Base-by-base conservation (phyloP, 1,140 invertebrate species). In the Listronotus oregonensis region DNA sequence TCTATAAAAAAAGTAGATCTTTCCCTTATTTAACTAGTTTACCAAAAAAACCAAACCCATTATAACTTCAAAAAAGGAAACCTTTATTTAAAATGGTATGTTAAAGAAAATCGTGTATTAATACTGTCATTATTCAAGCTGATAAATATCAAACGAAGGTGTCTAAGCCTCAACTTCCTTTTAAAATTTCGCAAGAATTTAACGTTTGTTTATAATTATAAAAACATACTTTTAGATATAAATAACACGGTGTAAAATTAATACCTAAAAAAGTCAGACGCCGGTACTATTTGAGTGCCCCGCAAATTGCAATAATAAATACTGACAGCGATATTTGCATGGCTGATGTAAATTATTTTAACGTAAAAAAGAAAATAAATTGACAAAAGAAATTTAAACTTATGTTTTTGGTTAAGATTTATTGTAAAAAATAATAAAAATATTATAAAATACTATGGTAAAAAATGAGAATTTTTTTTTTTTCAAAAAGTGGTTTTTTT, bases 221-320 rank as follows among this genome's bases (percentile, higher is more conserved):
- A n/a, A 37, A 32, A 51, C 42, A 43, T 14, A 51, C 39, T 37
- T 42, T 40, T 8, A 27, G 17, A 51, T 61, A 61, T 61, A 61
- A 61, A 61, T 61, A 61, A 61, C 56, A 31, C 14, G 40, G 14
- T 51, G 27, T 42, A 50, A 42, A 61, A 61, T 61, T 61, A 61
- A 51, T 61, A 50, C 47, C 47, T 61, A 61, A 61, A 61, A 61
- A 61, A 51, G 47, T 51, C 58, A 61, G 47, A 61, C 58, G 58
- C 58, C 58, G 58, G 37, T 46, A 61, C 31, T 51, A 46, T 21
- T 59, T 50, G 42, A 46, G 58, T 21, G 58, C 50, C 46, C 47
- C 58, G 46, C 58, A 46, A 59, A 47, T 61, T 61, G 15, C n/a
- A 47, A 34, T 34, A 17, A 58, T 58, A 49, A 58, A 58, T 46